These are phyloP conservation scores for Hapalemur alaotrensis DNA, from an alignment of 2,797 vertebrate genomes.

Conservation along the genomic window DNA sequence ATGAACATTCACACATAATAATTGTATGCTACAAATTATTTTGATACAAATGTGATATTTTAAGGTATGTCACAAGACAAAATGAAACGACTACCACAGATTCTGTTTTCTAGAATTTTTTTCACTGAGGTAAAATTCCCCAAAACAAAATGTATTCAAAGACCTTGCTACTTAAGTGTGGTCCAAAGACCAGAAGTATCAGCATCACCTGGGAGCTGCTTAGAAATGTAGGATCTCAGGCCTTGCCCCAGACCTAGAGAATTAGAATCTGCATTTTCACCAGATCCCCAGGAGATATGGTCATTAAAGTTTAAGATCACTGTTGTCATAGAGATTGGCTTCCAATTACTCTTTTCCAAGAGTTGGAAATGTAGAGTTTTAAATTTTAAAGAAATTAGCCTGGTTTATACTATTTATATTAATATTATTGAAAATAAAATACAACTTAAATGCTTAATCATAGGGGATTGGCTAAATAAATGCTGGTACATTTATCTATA, in stretches of 20 bases:
- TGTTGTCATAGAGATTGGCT: not conserved
- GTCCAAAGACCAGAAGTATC: not conserved
- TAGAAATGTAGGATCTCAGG: not conserved
- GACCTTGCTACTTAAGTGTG: not conserved
- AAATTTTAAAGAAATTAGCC: not conserved
- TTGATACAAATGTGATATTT: not conserved
- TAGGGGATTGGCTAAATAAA: not conserved
- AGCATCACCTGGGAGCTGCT: not conserved
- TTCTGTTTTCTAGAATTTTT: not conserved
- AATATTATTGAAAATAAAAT: not conserved
- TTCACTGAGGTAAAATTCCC: not conserved
- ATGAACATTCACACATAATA: not conserved
- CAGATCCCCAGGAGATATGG: not conserved
- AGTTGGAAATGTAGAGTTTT: slow-evolving; percentile 1
- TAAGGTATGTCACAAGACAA: not conserved
- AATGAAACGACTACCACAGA: not conserved
- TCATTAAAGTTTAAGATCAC: not conserved
- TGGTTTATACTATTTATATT: not conserved
- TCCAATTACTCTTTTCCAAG: not conserved
- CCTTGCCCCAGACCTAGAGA: not conserved
- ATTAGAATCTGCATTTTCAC: not conserved
- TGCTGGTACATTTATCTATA: not conserved
- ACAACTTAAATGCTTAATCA: not conserved
- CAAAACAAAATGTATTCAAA: not conserved
- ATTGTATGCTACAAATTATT: not conserved